Conservation (phyloP, 2,113 vertebrate genomes). For the Strigops habroptila region DNA sequence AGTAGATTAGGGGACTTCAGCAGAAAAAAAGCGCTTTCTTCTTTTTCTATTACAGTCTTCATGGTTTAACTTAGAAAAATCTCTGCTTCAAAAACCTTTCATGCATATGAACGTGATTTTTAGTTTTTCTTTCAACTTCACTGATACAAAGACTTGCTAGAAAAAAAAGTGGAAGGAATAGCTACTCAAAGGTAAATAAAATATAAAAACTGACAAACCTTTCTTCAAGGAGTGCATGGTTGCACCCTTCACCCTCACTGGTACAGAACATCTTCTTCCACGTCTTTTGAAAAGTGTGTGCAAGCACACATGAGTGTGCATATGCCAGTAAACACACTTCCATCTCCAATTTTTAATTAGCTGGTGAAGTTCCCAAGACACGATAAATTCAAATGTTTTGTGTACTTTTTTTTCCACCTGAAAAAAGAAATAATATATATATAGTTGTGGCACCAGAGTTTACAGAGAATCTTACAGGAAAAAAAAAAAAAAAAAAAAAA, state of each 20-base stretch:
- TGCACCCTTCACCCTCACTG: background rate
- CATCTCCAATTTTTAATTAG: background rate
- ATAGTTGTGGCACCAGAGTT: background rate
- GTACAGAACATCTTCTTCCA: background rate
- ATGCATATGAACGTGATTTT: background rate
- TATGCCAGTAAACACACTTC: background rate
- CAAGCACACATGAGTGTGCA: background rate
- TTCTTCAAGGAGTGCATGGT: background rate
- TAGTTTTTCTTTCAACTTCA: background rate
- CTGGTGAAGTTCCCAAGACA: background rate
- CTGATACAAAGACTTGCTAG: background rate
- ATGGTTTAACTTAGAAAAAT: background rate
- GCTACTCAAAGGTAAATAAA: background rate
- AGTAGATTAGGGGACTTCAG: background rate
- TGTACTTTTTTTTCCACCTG: background rate
- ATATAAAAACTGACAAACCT: background rate
- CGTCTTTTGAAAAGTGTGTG: background rate
- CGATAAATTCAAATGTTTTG: background rate
- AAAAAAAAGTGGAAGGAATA: background rate
- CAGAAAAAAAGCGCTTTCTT: background rate
- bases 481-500: background rate
- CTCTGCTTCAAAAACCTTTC: conserved; percentile 12
- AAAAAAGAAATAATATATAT: too few species aligned
- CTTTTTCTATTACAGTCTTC: background rate
- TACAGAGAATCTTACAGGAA: background rate